A percentile compares a stretch with the other conserved stretches of the same genome.
phyloP scores from a whole-genome alignment of 2,797 vertebrate genomes.

The Sciaenops ocellatus region DNA sequence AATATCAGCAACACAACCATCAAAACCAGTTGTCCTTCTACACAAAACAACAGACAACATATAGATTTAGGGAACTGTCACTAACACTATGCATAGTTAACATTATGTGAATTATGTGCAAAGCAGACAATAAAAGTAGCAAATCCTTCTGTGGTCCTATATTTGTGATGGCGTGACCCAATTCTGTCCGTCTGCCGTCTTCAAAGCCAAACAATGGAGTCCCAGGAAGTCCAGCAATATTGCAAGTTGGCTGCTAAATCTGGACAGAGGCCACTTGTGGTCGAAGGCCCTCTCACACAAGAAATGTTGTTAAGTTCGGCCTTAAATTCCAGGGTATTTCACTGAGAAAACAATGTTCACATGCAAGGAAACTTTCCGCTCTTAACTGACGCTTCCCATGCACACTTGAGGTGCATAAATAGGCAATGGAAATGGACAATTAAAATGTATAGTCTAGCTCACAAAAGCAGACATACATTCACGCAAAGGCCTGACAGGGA shows the following conservation, averaged over 20 bases:
- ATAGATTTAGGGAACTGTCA: not conserved
- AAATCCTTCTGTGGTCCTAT: conserved; percentile 13
- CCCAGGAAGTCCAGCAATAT: conserved; percentile 36
- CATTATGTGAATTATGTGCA: not conserved
- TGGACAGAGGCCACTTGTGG: conserved; percentile 68
- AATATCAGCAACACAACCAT: not conserved
- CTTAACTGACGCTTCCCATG: conserved; percentile 33
- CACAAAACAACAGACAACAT: not conserved
- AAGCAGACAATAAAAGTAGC: conserved; percentile 33
- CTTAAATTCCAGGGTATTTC: conserved; percentile 65
- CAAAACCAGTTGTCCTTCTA: not conserved
- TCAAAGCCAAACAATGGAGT: conserved; percentile 46
- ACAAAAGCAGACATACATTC: conserved; percentile 30
- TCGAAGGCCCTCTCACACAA: conserved; percentile 60
- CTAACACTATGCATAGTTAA: not conserved
- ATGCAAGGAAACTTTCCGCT: conserved; percentile 61
- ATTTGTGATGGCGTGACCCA: conserved; percentile 12
- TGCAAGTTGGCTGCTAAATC: conserved; percentile 46
- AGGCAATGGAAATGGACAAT: conserved; percentile 53
- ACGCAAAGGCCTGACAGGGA: conserved; percentile 12
- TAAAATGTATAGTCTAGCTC: conserved; percentile 57
- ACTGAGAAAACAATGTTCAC: conserved; percentile 69
- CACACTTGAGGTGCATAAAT: conserved; percentile 49
- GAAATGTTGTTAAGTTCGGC: conserved; percentile 55
- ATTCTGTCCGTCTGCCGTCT: conserved; percentile 44